A percentile compares a stretch with the other conserved stretches of the same genome.
Evolutionary conservation across 2,797 vertebrate species (phyloP).

Genomic region (Brachyrhaphis roseni): DNA sequence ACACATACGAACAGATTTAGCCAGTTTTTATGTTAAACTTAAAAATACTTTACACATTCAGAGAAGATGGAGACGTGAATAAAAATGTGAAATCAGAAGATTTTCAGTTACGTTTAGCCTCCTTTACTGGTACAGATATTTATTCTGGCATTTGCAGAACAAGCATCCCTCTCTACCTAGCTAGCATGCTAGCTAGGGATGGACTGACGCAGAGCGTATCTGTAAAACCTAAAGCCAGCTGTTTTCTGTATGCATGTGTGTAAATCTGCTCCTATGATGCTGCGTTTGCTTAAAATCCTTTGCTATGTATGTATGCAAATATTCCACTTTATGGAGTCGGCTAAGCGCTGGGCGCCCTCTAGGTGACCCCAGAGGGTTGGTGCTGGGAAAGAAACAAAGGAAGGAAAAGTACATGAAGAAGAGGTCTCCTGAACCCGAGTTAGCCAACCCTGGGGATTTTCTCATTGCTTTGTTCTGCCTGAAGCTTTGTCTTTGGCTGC

Average conservation of each 20-base stretch:
- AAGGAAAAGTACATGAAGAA: background rate
- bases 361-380: background rate
- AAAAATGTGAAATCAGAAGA: no score
- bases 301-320: background rate
- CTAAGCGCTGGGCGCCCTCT: background rate
- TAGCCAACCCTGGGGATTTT: background rate
- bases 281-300: background rate
- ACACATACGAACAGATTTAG: no score
- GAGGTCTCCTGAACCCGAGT: background rate
- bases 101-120: no score
- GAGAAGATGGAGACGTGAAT: no score
- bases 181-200: background rate
- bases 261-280: background rate
- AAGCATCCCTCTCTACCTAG: no score
- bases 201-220: background rate
- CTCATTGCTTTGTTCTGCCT: background rate
- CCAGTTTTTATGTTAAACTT: no score
- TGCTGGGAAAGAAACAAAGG: background rate
- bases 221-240: background rate
- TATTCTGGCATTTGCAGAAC: no score
- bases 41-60: no score
- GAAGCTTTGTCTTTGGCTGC: background rate
- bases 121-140: no score
- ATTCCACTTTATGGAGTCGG: background rate
- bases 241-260: background rate